Evolutionary conservation across 2,888 invertebrate genomes (phyloP), one percentile per base, ranked within the genome.

Genomic region (Acanthosepion lycidas): DNA sequence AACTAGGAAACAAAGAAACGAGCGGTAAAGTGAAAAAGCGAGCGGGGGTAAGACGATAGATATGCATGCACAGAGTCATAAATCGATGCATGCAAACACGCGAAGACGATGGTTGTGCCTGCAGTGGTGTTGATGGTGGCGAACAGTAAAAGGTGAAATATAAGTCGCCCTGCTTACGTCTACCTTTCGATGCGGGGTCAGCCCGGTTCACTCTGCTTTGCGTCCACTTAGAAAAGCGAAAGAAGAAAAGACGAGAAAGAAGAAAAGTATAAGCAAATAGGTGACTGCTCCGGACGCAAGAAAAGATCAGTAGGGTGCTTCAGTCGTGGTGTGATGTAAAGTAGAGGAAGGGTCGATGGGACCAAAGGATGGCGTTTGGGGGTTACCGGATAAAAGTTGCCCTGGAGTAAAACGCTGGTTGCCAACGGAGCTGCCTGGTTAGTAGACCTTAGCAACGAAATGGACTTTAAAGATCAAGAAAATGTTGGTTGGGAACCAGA

Each of bases 151-250:
- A 78, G 78, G n/a, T 78, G 78, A 78, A n/a, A 78, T 15, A n/a
- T 33, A 78, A 78, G 78, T 78, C 78, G 78, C 78, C 78, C 78
- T 78, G 78, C 78, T 78, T 78, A 78, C 33, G 78, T 78, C 78
- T 78, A 78, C 78, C 33, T 78, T 78, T 78, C 78, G 78, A 78
- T 78, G 78, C 78, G n/a, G 78, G 78, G 78, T 78, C 78, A 78
- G 78, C 15, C 78, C 78, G n/a, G 78, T 78, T 78, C 78, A 78
- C n/a, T 78, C 78, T 78, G 78, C 78, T 78, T 78, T n/a, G 78
- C 78, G 78, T 78, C 78, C 78, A 78, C 78, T 78, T n/a, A 9
- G 78, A n/a, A n/a, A 33, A 78, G 18, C n/a, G 33, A 78, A 33
- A 9, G 78, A 78, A 78, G 78, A 78, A 33, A n/a, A n/a, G 78